Percentiles rank a stretch among this genome's conserved stretches.
These are phyloP conservation scores for Phyllotis vaccarum DNA, from an alignment of 2,797 vertebrate species.

Conservation along the genomic window DNA sequence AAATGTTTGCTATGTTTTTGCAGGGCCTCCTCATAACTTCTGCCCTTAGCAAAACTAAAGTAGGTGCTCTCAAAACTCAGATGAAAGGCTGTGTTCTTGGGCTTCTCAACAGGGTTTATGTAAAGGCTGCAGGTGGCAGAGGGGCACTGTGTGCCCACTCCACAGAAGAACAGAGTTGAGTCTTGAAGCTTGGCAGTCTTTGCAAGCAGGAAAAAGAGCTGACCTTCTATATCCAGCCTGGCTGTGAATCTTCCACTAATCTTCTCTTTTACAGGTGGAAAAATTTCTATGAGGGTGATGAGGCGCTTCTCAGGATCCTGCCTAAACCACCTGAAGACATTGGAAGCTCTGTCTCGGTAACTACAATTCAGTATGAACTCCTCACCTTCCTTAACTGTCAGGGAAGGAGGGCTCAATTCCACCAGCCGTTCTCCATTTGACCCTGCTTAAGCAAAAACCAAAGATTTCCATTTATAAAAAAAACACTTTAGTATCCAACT, in stretches of 20 bases:
- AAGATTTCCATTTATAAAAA: background rate
- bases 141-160: background rate
- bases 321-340: conserved; percentile 15
- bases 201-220: conserved; percentile 42
- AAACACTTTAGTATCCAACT: background rate
- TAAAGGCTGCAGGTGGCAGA: background rate
- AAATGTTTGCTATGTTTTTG: background rate
- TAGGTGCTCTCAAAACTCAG: background rate
- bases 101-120: background rate
- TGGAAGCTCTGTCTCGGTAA: background rate
- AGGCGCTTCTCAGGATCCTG: background rate
- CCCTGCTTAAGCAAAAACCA: background rate
- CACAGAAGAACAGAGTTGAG: conserved; percentile 48
- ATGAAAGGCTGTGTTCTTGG: background rate
- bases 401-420: background rate
- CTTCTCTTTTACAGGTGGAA: background rate
- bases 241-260: background rate
- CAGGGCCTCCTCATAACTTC: background rate
- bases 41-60: background rate
- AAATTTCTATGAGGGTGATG: background rate
- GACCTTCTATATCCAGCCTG: background rate
- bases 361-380: conserved; percentile 34
- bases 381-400: conserved; percentile 11
- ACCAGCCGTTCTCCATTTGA: background rate
- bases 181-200: background rate